Evolutionary conservation across 64 coral and sea anemone genomes (phyloP).

Genomic region (Orbicella faveolata): DNA sequence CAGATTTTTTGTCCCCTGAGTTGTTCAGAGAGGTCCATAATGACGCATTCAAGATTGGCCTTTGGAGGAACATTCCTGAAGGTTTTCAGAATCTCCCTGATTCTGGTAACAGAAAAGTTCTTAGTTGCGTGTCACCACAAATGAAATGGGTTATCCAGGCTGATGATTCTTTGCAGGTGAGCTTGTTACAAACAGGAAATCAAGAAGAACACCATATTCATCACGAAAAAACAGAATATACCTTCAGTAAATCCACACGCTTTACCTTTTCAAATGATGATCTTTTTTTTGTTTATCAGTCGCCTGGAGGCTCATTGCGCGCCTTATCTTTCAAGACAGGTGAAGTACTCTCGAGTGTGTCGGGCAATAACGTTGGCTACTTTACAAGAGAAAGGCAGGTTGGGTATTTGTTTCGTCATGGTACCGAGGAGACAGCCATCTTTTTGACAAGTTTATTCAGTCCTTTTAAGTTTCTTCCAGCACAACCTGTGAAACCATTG

Average conservation of each 20-base stretch:
- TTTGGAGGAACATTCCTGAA: background rate
- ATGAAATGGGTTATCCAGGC: background rate
- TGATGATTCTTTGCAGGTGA: background rate
- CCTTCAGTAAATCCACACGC: background rate
- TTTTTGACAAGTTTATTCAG: background rate
- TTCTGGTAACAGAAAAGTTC: background rate
- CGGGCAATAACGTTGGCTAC: background rate
- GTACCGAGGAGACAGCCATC: background rate
- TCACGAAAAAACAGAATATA: background rate
- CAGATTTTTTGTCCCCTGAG: too few relatives aligned
- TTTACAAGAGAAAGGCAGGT: background rate
- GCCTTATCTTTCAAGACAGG: slow-evolving; percentile 1
- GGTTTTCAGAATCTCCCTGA: background rate
- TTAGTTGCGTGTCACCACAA: background rate
- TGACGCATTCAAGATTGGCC: background rate
- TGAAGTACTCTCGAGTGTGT: background rate
- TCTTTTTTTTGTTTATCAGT: background rate
- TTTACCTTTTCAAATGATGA: background rate
- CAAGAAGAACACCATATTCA: background rate
- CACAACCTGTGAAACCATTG: too few relatives aligned
- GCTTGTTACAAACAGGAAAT: background rate
- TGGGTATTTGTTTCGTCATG: slow-evolving; percentile 4
- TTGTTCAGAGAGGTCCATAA: too few relatives aligned
- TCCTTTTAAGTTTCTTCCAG: background rate
- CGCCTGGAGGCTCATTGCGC: background rate